phyloP scores from a whole-genome alignment of 2,113 vertebrate genomes.

The Heloderma charlesbogerti region DNA sequence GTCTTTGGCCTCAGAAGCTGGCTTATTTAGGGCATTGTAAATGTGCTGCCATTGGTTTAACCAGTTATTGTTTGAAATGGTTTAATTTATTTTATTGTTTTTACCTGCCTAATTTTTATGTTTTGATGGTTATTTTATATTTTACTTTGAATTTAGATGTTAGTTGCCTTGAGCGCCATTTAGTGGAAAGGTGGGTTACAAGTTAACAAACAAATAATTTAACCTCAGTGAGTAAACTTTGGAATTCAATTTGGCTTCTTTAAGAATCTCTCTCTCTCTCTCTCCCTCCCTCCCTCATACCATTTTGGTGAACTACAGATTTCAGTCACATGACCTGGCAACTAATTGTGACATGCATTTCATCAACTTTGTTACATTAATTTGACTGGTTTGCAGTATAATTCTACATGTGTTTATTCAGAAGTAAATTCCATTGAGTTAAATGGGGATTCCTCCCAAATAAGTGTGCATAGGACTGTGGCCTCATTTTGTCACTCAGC shows the following conservation, averaged over 20 bases:
- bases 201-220: background rate
- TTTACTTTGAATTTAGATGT: background rate
- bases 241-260: background rate
- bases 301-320: background rate
- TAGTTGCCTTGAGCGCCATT: background rate
- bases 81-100: background rate
- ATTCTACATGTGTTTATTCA: background rate
- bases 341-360: background rate
- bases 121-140: background rate
- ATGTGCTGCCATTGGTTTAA: background rate
- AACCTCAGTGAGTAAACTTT: background rate
- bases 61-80: background rate
- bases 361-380: background rate
- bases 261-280: too few relatives aligned
- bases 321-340: background rate
- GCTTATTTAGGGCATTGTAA: background rate
- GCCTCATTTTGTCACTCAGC: background rate
- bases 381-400: background rate
- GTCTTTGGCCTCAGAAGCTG: background rate
- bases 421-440: background rate
- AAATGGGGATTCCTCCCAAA: background rate
- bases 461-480: background rate
- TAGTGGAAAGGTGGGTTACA: background rate
- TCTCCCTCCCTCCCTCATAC: background rate
- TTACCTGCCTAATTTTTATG: background rate